Conservation (phyloP, 1,140 invertebrate genomes). For the Gyrodactylus salaris region DNA sequence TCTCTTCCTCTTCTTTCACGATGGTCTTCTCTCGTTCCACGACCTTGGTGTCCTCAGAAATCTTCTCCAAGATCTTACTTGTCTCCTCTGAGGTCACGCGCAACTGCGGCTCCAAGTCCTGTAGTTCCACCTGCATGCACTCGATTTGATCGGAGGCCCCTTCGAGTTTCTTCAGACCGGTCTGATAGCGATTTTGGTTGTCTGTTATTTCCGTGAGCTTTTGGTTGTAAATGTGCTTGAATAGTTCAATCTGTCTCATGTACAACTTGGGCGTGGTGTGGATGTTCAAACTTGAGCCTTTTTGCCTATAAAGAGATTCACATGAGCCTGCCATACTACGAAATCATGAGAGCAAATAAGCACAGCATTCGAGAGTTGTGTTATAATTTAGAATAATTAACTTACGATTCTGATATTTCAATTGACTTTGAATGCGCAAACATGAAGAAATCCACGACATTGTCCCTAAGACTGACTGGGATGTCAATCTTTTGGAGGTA, state of each 20-base stretch:
- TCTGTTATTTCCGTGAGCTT: conserved; percentile 32
- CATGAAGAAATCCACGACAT: conserved; percentile 12
- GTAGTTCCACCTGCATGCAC: conserved; percentile 17
- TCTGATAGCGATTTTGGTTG: conserved; percentile 30
- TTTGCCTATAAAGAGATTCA: too few species aligned
- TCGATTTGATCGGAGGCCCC: conserved; percentile 26
- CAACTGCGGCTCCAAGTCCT: conserved; percentile 18
- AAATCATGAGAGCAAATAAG: too few species aligned
- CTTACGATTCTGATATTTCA: conserved; percentile 13
- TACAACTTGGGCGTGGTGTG: conserved; percentile 21
- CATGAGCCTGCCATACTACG: too few species aligned
- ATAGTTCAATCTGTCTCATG: conserved; percentile 20
- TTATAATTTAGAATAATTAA: conserved; percentile 1
- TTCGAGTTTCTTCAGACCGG: conserved; percentile 20
- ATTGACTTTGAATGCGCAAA: neutral
- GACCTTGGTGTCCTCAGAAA: conserved; percentile 17
- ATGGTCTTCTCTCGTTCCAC: conserved; percentile 17
- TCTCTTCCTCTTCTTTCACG: conserved; percentile 17
- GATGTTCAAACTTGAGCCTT: conserved; percentile 14
- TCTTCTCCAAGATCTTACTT: conserved; percentile 16
- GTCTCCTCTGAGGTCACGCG: conserved; percentile 17
- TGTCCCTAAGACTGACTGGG: conserved; percentile 14
- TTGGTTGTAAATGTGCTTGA: conserved; percentile 17
- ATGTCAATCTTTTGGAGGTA: conserved; percentile 20
- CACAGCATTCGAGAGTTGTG: neutral